phyloP scores from a whole-genome alignment of 2,797 vertebrate species.

The Gambelia wislizenii region DNA sequence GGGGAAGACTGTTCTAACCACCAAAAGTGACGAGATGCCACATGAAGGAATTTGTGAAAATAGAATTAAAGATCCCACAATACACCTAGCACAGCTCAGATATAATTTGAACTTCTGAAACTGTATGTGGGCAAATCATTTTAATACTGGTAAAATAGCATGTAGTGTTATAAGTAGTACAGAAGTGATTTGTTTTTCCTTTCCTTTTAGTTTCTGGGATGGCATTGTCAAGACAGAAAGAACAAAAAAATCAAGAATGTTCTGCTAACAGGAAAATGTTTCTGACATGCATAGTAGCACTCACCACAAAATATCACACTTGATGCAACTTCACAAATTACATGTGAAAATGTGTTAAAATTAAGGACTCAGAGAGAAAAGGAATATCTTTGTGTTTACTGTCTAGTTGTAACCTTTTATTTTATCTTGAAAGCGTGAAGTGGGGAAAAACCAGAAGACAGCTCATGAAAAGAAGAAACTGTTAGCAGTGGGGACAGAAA shows the following conservation, averaged over 20 bases:
- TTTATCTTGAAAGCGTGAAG: neutral
- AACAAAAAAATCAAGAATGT: neutral
- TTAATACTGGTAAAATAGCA: conserved; percentile 1
- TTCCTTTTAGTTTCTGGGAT: neutral
- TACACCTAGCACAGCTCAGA: conserved; percentile 1
- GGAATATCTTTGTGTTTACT: conserved; percentile 27
- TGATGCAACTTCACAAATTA: conserved; percentile 28
- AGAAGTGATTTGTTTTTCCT: neutral
- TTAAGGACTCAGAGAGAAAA: neutral
- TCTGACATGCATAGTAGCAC: conserved; percentile 8
- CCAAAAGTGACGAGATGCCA: neutral
- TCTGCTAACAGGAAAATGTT: conserved; percentile 4
- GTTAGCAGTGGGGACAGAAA: neutral
- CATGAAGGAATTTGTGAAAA: neutral
- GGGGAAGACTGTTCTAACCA: neutral
- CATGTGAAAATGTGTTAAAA: conserved; percentile 25
- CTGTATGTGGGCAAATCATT: neutral
- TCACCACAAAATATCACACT: conserved; percentile 11
- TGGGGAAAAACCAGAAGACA: neutral
- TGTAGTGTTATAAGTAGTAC: neutral
- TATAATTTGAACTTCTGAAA: conserved; percentile 4
- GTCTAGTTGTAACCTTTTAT: conserved; percentile 7
- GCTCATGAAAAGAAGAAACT: neutral
- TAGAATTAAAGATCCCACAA: neutral
- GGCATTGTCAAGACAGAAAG: neutral